phyloP scores from a whole-genome alignment of 1,140 invertebrate genomes.

The Cepaea nemoralis region DNA sequence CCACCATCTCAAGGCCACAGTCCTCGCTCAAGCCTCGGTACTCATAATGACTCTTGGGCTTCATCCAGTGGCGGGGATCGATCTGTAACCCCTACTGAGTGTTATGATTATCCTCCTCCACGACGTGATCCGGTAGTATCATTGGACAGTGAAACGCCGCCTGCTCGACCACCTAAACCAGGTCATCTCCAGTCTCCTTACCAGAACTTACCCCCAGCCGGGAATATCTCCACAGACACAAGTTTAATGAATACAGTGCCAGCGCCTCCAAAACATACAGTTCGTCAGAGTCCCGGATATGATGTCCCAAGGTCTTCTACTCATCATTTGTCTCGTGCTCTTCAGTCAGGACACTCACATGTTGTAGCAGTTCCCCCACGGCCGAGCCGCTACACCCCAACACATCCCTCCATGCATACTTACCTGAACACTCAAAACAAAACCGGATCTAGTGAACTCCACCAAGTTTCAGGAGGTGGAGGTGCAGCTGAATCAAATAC shows the following conservation, averaged over 20 bases:
- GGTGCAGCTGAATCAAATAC: neutral
- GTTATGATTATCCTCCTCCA: constrained; percentile 52
- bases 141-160: constrained; percentile 13
- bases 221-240: constrained; percentile 45
- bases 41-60: constrained; percentile 12
- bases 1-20: constrained; percentile 47
- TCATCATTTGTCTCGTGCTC: constrained; percentile 9
- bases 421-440: constrained; percentile 43
- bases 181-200: constrained; percentile 56
- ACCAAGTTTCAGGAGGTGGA: neutral
- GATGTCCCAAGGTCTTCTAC: constrained; percentile 48
- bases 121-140: constrained; percentile 38
- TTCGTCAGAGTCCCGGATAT: constrained; percentile 37
- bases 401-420: constrained; percentile 9
- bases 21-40: constrained; percentile 25
- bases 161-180: constrained; percentile 32
- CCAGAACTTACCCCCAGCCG: constrained; percentile 59
- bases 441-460: constrained; percentile 2
- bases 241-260: constrained; percentile 46
- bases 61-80: neutral
- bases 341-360: constrained; percentile 1
- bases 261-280: constrained; percentile 39
- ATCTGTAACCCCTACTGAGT: constrained; percentile 23
- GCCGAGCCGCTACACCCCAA: neutral
- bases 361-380: constrained; percentile 9